Evolutionary conservation across 2,797 vertebrate species (phyloP), one percentile per base, ranked within the genome.

Genomic region (Limosa lapponica): DNA sequence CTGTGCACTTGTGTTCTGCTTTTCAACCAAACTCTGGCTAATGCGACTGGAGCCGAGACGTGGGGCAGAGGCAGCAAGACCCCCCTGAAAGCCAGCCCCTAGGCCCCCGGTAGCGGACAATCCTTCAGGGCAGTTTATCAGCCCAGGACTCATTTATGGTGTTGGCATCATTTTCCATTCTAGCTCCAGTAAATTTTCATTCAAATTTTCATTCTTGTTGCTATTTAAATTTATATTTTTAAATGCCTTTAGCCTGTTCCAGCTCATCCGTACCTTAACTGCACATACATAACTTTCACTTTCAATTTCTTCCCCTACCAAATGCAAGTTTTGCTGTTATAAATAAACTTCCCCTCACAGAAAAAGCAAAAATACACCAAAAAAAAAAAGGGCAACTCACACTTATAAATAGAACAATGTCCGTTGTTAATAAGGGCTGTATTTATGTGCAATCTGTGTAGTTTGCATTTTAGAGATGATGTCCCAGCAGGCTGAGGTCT

Each of bases 91-190:
- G 25, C 13, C 58, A 96, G 11, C 13, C 46, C 36, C 34, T 41
- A 32, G 34, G 8, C 15, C 9, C 0, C 0, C 74, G 22, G 4
- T 46, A 74, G 54, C 0, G 0, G 67, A 2, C 5, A 75, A 32
- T 30, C 22, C 39, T 58, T 69, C 77, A 65, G 74, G 51, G 39
- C 64, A 67, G 61, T 11, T 6, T 34, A 51, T 32, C 22, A 78
- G 32, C 19, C 37, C 0, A 0, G 32, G 23, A 58, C 13, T 80
- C 34, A 27, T 46, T 70, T 18, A 27, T 48, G n/a, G 13, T 18
- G 6, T 54, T 48, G 67, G 16, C 8, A 67, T 37, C 20, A 44
- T 10, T 28, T 82, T 52, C 25, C 13, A 22, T 16, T 82, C 46
- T 51, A 73, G 15, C 18, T 75, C 51, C 14, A 6, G 13, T 51